Conservation (phyloP, 2,797 vertebrate species). For the Artibeus jamaicensis region DNA sequence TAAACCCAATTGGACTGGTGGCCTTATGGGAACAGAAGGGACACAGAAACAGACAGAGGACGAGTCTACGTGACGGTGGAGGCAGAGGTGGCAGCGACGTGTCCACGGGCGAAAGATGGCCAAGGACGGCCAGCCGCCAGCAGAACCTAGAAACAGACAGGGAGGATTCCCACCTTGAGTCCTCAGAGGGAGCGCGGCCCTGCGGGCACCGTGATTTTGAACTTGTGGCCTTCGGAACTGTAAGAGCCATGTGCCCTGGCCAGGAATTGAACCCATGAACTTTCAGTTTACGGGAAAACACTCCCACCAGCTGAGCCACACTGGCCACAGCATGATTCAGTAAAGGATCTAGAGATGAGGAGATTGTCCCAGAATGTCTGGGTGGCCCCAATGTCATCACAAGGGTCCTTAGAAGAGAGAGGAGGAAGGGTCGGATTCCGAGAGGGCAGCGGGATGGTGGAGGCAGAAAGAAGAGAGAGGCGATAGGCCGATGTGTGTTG, state of each 20-base stretch:
- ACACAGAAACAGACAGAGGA: not conserved
- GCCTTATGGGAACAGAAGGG: not conserved
- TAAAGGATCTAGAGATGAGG: not conserved
- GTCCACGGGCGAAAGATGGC: too few relatives aligned
- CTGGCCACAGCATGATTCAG: not conserved
- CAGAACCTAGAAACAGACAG: not conserved
- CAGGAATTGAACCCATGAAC: not conserved
- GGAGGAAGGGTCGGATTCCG: not conserved
- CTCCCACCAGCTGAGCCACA: too few relatives aligned
- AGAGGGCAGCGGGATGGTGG: not conserved
- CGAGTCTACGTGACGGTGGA: rapidly evolving
- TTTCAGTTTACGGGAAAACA: too few relatives aligned
- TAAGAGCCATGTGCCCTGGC: not conserved
- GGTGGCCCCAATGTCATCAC: not conserved
- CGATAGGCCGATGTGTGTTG: not conserved
- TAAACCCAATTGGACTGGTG: not conserved
- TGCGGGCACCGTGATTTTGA: not conserved
- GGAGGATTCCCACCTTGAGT: too few relatives aligned
- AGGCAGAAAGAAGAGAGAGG: not conserved
- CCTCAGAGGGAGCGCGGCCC: not conserved
- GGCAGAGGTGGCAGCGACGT: not conserved
- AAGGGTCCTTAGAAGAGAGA: not conserved
- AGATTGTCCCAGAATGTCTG: not conserved
- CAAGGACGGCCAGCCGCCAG: not conserved
- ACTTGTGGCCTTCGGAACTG: not conserved